Evolutionary conservation across 2,113 vertebrate species (phyloP).

Genomic region (Lophura nycthemera): DNA sequence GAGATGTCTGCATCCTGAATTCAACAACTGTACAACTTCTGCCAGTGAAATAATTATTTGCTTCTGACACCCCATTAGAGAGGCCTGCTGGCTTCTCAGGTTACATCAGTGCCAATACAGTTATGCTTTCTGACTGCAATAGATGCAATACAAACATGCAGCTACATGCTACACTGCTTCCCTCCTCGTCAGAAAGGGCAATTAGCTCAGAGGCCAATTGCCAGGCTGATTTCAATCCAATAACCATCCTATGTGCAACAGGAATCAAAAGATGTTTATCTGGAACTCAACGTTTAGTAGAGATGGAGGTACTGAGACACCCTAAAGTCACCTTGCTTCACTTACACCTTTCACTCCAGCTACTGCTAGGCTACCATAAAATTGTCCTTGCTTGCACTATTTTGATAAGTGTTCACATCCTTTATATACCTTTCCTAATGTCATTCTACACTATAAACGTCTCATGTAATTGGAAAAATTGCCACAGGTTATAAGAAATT

Average conservation of each 20-base stretch:
- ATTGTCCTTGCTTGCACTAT: not conserved
- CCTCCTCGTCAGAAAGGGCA: not conserved
- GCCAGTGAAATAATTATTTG: not conserved
- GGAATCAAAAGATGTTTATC: not conserved
- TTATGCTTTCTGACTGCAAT: not conserved
- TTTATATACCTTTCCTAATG: not conserved
- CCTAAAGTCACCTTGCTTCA: not conserved
- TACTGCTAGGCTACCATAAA: not conserved
- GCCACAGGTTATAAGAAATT: not conserved
- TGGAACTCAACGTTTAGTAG: not conserved
- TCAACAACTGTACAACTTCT: not conserved
- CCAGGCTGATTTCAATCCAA: not conserved
- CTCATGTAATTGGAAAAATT: not conserved
- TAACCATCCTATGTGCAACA: not conserved
- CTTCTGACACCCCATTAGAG: not conserved
- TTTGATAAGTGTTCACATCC: not conserved
- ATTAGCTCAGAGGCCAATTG: not conserved
- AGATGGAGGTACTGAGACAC: not conserved
- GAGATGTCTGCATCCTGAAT: not conserved
- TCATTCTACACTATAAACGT: not conserved
- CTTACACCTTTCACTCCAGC: not conserved
- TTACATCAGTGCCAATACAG: not conserved
- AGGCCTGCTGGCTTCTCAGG: not conserved
- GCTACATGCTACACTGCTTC: not conserved
- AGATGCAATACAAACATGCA: not conserved